Percentiles rank a stretch among this genome's conserved stretches.
Conservation (phyloP, 2,888 invertebrate species). For the Metacarcinus magister region DNA sequence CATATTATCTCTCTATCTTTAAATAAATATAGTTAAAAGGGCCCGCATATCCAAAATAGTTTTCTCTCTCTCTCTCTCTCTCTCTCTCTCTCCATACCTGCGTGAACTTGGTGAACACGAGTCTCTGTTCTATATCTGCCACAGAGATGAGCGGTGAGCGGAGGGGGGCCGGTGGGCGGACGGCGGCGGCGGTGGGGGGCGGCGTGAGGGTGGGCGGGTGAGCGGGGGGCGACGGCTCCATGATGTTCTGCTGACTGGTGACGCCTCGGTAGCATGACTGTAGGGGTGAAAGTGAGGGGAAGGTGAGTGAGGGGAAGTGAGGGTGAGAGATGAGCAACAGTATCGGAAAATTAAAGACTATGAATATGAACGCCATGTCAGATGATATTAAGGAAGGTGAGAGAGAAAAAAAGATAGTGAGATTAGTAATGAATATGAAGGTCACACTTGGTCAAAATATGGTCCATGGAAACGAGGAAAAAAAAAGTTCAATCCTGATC, state of each 20-base stretch:
- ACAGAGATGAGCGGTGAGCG: slow-evolving; percentile 92
- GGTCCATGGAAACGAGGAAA: neutral
- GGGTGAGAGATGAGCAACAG: neutral
- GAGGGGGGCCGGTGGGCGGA: slow-evolving; percentile 56
- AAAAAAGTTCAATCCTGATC: neutral
- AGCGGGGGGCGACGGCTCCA: slow-evolving; percentile 76
- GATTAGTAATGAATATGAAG: neutral
- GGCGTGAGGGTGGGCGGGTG: slow-evolving; percentile 58
- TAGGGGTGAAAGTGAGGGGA: slow-evolving; percentile 14
- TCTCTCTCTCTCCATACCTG: slow-evolving; percentile 87
- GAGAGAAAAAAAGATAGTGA: neutral
- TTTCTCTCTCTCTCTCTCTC: slow-evolving; percentile 45
- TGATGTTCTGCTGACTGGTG: slow-evolving; percentile 81
- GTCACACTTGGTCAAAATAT: too few species aligned
- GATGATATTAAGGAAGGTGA: neutral
- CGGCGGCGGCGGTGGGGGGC: slow-evolving; percentile 19
- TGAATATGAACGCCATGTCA: neutral
- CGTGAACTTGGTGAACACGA: slow-evolving; percentile 93
- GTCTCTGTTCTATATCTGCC: slow-evolving; percentile 93
- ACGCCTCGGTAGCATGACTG: slow-evolving; percentile 76
- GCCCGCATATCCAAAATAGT: neutral
- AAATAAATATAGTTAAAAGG: neutral
- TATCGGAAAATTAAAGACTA: neutral
- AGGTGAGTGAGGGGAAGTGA: neutral
- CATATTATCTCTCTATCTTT: neutral